Evolutionary conservation across 2,888 invertebrate genomes (phyloP), one percentile per base, ranked within the genome.

Genomic region (Trichopria drosophilae): DNA sequence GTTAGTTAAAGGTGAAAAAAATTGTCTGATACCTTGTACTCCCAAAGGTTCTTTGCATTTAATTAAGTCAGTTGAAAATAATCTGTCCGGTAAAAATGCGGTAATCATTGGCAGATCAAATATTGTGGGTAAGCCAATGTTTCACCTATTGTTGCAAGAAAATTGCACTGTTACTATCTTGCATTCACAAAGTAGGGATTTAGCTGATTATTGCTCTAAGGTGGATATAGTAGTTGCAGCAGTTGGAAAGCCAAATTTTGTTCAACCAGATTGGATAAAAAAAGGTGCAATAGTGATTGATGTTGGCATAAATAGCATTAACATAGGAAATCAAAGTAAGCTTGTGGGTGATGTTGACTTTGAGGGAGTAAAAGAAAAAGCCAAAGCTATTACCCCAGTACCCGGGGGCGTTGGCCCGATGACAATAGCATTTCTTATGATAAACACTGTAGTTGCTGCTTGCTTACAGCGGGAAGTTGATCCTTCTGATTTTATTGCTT

Each of bases 371-470:
- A 80, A 80, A 48, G 81, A 89, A 76, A 80, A 89, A 18, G 93
- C 91, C 3, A 87, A 88, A 13, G 81, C 84, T 41, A 84, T 93
- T 22, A 91, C 92, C 0, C 93, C 93, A 1, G 93, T 93, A 0
- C 93, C 93, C 1, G 84, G 93, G 1, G 93, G 93, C 5, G 93
- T 91, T 6, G 93, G 93, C 0, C 93, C 93, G 0, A 89, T 93
- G 87, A 93, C 93, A 0, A 92, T 93, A 0, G 89, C 92, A n/a
- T n/a, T n/a, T n/a, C n/a, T n/a, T n/a, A n/a, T n/a, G n/a, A n/a
- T n/a, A n/a, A n/a, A n/a, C n/a, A n/a, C n/a, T n/a, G n/a, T n/a
- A n/a, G n/a, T n/a, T n/a, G n/a, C n/a, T n/a, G n/a, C n/a, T n/a
- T n/a, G n/a, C n/a, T n/a, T n/a, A n/a, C n/a, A n/a, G n/a, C n/a